Evolutionary conservation across 2,797 vertebrate species (phyloP).

Genomic region (Heteromormyrus szaboi): DNA sequence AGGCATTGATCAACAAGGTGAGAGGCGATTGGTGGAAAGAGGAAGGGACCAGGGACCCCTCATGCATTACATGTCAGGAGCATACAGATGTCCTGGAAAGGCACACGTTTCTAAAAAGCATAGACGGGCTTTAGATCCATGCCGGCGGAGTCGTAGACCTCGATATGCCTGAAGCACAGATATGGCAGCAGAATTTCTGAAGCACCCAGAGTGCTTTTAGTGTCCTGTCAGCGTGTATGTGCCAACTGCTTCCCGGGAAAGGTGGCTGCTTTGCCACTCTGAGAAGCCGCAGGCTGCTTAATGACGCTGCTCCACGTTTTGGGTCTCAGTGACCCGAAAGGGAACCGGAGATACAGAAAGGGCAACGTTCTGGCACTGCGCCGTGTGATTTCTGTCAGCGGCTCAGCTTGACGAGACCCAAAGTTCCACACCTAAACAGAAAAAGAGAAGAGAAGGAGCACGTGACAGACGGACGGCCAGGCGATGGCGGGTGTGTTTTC

Average conservation of each 20-base stretch:
- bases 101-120: neutral
- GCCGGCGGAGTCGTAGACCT: neutral
- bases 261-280: neutral
- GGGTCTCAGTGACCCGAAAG: neutral
- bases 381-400: neutral
- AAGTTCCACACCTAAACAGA: slow-evolving; percentile 46
- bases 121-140: neutral
- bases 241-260: neutral
- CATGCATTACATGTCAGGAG: neutral
- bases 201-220: neutral
- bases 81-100: neutral
- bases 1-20: neutral
- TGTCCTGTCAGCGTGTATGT: neutral
- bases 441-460: slow-evolving; percentile 18
- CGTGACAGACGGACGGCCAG: slow-evolving; percentile 48
- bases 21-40: neutral
- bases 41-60: neutral
- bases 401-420: neutral
- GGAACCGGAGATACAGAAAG: neutral
- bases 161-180: neutral
- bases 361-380: neutral
- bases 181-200: neutral
- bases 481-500: slow-evolving; percentile 53
- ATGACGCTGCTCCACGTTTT: neutral
- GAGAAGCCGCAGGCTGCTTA: neutral